phyloP scores from a whole-genome alignment of 2,797 vertebrate genomes.

The Scolopax bukidnonensis region DNA sequence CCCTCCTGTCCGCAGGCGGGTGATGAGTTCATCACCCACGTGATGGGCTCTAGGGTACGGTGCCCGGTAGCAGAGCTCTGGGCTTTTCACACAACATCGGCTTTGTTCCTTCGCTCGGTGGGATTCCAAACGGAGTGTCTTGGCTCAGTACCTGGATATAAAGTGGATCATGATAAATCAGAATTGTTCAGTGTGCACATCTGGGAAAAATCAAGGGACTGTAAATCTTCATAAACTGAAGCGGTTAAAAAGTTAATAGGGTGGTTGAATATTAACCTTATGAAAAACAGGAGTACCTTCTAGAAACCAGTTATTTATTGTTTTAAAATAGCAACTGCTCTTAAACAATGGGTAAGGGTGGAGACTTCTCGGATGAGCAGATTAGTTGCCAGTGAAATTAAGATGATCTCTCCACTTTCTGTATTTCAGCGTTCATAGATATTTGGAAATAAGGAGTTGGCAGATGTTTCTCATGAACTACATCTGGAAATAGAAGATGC shows the following conservation, averaged over 20 bases:
- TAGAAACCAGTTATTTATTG: background rate
- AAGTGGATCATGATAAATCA: background rate
- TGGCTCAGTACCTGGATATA: background rate
- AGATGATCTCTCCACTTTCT: background rate
- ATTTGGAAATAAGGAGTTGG: background rate
- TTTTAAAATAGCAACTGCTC: background rate
- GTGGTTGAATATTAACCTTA: background rate
- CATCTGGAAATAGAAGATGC: background rate
- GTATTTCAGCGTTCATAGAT: background rate
- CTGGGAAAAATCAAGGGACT: background rate
- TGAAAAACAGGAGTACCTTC: background rate
- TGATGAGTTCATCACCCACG: background rate
- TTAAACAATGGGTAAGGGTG: background rate
- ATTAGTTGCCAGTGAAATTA: background rate
- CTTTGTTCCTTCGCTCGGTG: background rate
- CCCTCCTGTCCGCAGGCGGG: background rate
- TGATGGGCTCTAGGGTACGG: rapidly evolving
- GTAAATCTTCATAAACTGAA: background rate
- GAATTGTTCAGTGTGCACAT: background rate
- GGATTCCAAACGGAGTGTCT: background rate
- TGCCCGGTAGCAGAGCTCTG: background rate
- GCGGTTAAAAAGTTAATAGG: background rate
- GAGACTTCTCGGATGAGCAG: background rate
- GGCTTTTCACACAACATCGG: background rate
- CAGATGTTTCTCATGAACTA: background rate